Conservation (phyloP, 2,797 vertebrate genomes). For the Gymnothorax javanicus region DNA sequence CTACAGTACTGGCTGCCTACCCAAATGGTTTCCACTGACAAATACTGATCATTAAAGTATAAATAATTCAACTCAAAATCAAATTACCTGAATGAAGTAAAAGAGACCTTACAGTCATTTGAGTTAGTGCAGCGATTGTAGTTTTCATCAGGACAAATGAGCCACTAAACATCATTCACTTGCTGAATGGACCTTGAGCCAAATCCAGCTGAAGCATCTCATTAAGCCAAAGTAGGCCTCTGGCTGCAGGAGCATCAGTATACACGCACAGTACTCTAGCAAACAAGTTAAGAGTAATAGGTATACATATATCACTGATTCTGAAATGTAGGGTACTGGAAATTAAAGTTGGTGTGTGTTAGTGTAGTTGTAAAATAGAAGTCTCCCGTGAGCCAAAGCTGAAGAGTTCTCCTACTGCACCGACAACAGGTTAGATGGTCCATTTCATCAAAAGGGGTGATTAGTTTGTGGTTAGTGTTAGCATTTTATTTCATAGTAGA, state of each 20-base stretch:
- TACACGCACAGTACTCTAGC: not conserved
- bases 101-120: not conserved
- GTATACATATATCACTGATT: not conserved
- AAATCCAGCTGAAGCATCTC: not conserved
- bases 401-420: not conserved
- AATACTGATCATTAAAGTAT: not conserved
- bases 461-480: not conserved
- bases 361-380: not conserved
- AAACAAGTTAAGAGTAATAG: not conserved
- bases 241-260: not conserved
- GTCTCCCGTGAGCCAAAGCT: not conserved
- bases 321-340: not conserved
- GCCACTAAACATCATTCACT: not conserved
- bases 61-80: not conserved
- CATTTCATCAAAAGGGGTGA: not conserved
- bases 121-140: not conserved
- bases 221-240: not conserved
- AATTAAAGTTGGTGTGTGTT: not conserved
- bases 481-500: no score
- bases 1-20: not conserved
- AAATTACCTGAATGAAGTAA: not conserved
- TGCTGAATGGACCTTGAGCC: not conserved
- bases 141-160: constrained; percentile 2
- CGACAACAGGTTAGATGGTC: not conserved
- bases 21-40: not conserved